Evolutionary conservation across 2,888 invertebrate species (phyloP), one percentile per base, ranked within the genome.

Genomic region (Xylota segnis): DNA sequence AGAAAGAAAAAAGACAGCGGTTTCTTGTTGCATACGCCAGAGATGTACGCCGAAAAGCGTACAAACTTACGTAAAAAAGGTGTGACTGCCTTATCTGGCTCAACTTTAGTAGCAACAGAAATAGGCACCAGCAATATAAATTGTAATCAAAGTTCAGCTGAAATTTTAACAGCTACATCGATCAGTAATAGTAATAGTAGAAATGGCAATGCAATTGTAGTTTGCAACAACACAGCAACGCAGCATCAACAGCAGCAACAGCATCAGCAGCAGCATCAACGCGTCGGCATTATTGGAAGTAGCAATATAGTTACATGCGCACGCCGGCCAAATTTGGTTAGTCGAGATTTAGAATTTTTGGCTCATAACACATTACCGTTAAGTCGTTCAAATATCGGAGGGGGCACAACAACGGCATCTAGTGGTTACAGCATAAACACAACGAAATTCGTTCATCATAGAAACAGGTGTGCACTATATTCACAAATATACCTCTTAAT

Each of bases 261-360:
- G 7, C 89, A 77, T 83, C 75, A 86, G 88, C 88, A 88, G 76
- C 78, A 75, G 43, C 77, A 71, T 5, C 52, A 65, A 14, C 76
- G 78, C 16, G 61, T 71, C 10, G 34, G 66, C 27, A 66, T 75
- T 37, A 54, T 75, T 37, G 82, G 82, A 14, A 82, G 70, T 27
- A 72, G 43, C 47, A 81, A 54, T 18, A 76, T 52, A 12, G 61
- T 71, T 3, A 76, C 50, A 4, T 76, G 59, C 65, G 81, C 84
- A 40, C 81, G 84, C n/a, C 81, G 81, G 10, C 75, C 84, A 50
- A 81, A 86, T 14, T 71, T 81, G 16, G 84, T 86, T 40, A 86
- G 84, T 71, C 71, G 84, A 9, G 81, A 86, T 14, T 76, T 86
- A 61, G 81, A 86, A 40, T 86, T 86, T 56, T 40, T 86, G n/a